These are phyloP conservation scores for Trilocha varians DNA, from an alignment of 2,888 invertebrate genomes.

Conservation along the genomic window DNA sequence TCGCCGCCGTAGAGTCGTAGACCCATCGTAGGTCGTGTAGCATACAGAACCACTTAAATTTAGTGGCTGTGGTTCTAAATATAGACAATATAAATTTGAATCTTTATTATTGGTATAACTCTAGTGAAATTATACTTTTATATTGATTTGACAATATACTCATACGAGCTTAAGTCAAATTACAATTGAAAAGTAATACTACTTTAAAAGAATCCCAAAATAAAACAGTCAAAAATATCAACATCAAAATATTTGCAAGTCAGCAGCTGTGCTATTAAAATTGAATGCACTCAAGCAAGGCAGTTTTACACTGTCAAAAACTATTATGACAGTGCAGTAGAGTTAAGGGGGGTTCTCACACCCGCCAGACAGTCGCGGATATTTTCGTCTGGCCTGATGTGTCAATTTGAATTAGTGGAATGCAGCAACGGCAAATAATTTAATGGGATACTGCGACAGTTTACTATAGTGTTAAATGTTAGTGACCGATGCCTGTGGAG, in stretches of 20 bases:
- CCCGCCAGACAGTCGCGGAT: constrained; percentile 44
- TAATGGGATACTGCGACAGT: constrained; percentile 6
- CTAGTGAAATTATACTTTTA: too few species aligned
- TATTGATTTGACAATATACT: too few species aligned
- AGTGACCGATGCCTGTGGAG: too few species aligned
- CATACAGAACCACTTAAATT: background rate
- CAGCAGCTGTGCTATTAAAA: constrained; percentile 5
- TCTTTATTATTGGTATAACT: too few species aligned
- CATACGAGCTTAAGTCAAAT: too few species aligned
- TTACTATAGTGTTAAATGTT: too few species aligned
- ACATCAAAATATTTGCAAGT: background rate
- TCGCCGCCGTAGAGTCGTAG: constrained; percentile 1
- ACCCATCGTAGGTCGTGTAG: background rate
- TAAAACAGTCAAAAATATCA: background rate
- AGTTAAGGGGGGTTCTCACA: constrained; percentile 25
- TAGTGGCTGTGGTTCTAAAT: too few species aligned
- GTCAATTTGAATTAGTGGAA: constrained; percentile 66
- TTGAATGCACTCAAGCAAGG: constrained; percentile 18
- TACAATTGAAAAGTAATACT: background rate
- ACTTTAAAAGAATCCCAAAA: background rate
- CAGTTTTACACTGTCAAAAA: constrained; percentile 44
- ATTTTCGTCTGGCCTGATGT: constrained; percentile 69
- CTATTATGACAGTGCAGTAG: constrained; percentile 44
- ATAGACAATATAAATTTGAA: too few species aligned
- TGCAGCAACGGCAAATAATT: constrained; percentile 47